Evolutionary conservation across 1,140 invertebrate species (phyloP), one percentile per base, ranked within the genome.

Genomic region (Tetragonula clypearis): DNA sequence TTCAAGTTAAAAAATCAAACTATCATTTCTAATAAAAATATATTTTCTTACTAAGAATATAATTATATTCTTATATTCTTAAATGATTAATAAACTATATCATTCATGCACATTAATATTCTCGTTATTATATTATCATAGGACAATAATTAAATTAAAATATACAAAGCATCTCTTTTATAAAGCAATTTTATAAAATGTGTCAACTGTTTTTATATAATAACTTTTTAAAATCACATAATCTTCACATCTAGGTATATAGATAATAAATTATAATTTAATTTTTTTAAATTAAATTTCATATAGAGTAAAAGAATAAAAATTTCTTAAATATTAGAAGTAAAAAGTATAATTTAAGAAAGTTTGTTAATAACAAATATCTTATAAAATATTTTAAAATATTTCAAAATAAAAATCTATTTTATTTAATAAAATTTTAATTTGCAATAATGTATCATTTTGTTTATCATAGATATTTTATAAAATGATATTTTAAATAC

Each of bases 131-230:
- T 79, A 55, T 78, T 19, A 74, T 35, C 79, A 55, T 71, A 72
- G 0, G 75, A 79, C 82, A 84, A 79, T 84, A 84, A 84, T 79
- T 23, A 72, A 78, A 58, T 23, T 66, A 87, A 72, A 85, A 66
- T n/a, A 81, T 35, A n/a, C 17, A 56, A 71, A 41, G 3, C 1
- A 15, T 65, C 4, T 23, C 9, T n/a, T 68, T 58, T 58, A 69
- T 35, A 79, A 68, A 35, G 53, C 19, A 55, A 75, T 81, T 58
- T 8, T 23, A 26, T 72, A 69, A 35, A 19, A 56, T 72, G 23
- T 19, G 74, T 62, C 14, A 35, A 41, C 21, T 19, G 5, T 56
- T 35, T 76, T 60, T 26, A n/a, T 77, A 19, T 77, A 17, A 74
- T 56, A 60, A n/a, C 3, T 68, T 68, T 15, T 14, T 49, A 62